Evolutionary conservation across 2,797 vertebrate genomes (phyloP), one percentile per base, ranked within the genome.

Genomic region (Scolopax rusticola): DNA sequence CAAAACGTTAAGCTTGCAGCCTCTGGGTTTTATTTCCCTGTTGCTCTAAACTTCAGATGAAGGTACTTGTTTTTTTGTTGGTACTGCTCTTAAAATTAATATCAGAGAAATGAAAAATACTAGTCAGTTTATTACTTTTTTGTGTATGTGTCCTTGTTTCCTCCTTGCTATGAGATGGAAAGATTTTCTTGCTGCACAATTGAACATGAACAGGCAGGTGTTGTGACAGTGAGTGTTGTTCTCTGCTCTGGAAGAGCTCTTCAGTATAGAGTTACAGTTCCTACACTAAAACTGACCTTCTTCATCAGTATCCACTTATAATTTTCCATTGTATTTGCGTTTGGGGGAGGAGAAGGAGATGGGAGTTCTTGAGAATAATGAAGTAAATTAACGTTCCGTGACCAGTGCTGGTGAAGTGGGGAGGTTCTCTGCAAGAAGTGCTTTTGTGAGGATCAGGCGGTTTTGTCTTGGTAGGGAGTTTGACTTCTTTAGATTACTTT

Each of bases 161-260:
- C 45, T 68, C 32, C 38, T 84, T 91, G 40, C 47, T 64, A 0
- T 28, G 65, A 53, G 16, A 8, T 50, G 45, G 63, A 19, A 75
- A 59, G 38, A 27, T 60, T 41, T 91, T 10, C 51, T 69, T 53
- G 21, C 45, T 76, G 56, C 27, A 0, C 28, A 47, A 0, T 5
- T 70, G 45, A 80, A 45, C 13, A 0, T 6, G 56, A 74, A 20
- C 25, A 33, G 41, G 25, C 57, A 40, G 80, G 28, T 0, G 9
- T 61, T 77, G 25, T 54, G 61, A 53, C 41, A 57, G 48, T 1
- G 0, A n/a, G 21, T 0, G 0, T 60, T 59, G n/a, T 19, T 32
- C 20, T 3, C 33, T 74, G 51, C 47, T 74, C 63, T 53, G 3
- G 25, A 69, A 89, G 47, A 74, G 41, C 56, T 69, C n/a, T 69